Conservation (phyloP, 37 sponge, comb jelly and placozoan species). For the Hormiphora californensis region DNA sequence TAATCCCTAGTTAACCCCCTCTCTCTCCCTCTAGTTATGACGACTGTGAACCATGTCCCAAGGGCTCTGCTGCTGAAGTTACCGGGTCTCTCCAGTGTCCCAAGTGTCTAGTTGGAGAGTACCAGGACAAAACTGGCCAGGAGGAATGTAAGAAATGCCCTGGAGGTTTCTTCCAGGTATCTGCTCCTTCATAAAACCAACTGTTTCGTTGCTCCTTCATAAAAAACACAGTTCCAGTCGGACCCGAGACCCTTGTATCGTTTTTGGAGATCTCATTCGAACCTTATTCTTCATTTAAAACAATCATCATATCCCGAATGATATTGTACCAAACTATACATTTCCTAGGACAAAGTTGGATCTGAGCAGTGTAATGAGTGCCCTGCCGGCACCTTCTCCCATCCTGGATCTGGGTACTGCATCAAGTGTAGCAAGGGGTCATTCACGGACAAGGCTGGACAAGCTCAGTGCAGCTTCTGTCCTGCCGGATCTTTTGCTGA, state of each 20-base stretch:
- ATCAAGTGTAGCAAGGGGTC: not conserved
- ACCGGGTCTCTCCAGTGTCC: not conserved
- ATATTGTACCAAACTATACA: no score
- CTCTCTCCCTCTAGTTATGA: no score
- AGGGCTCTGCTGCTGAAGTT: not conserved
- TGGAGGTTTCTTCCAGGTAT: not conserved
- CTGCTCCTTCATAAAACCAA: not conserved
- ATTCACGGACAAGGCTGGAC: not conserved
- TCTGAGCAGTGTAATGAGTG: not conserved
- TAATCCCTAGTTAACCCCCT: no score
- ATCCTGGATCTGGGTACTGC: not conserved
- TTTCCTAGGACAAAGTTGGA: not conserved
- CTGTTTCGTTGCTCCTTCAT: no score
- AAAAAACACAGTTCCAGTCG: no score
- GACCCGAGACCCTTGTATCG: no score
- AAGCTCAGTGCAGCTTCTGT: not conserved
- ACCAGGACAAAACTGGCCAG: not conserved
- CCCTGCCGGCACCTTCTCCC: constrained; percentile 22
- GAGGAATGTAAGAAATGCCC: not conserved
- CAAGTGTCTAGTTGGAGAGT: not conserved
- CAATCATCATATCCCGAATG: no score
- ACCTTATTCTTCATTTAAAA: no score
- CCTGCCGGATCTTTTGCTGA: not conserved
- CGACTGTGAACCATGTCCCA: not conserved
- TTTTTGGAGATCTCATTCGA: no score